phyloP scores from a whole-genome alignment of 2,113 vertebrate species.

The Pteropus alecto region DNA sequence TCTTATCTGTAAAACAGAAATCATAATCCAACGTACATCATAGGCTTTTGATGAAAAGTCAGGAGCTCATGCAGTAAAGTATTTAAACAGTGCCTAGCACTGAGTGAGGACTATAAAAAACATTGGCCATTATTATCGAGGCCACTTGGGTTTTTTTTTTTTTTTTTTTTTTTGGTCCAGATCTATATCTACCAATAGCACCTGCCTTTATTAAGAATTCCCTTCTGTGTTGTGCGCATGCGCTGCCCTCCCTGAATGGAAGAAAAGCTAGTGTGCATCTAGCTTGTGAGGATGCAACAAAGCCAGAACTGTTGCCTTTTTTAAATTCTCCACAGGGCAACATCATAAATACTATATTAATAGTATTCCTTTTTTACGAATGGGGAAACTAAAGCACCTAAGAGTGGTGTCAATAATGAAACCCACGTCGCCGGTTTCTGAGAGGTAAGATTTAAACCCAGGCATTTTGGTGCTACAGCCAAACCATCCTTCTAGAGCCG shows the following conservation, averaged over 20 bases:
- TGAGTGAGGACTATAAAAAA: background rate
- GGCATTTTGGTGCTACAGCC: background rate
- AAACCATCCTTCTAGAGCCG: background rate
- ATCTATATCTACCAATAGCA: background rate
- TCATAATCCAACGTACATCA: background rate
- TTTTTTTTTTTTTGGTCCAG: background rate
- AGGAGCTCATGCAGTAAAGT: background rate
- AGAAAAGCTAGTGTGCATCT: background rate
- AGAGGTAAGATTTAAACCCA: background rate
- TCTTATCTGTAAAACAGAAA: background rate
- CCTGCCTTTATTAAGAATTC: background rate
- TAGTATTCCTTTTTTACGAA: background rate
- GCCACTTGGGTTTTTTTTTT: background rate
- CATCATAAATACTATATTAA: background rate
- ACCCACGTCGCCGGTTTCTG: background rate
- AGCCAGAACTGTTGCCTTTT: background rate
- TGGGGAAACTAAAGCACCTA: background rate
- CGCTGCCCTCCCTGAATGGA: background rate
- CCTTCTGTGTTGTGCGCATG: fast-evolving
- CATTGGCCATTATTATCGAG: background rate
- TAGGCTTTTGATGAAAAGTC: background rate
- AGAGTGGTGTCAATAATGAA: background rate
- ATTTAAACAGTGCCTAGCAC: background rate
- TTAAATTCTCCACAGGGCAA: background rate
- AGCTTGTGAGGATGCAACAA: background rate